phyloP scores from a whole-genome alignment of 2,113 vertebrate species.

The Pelvicachromis taeniatus region DNA sequence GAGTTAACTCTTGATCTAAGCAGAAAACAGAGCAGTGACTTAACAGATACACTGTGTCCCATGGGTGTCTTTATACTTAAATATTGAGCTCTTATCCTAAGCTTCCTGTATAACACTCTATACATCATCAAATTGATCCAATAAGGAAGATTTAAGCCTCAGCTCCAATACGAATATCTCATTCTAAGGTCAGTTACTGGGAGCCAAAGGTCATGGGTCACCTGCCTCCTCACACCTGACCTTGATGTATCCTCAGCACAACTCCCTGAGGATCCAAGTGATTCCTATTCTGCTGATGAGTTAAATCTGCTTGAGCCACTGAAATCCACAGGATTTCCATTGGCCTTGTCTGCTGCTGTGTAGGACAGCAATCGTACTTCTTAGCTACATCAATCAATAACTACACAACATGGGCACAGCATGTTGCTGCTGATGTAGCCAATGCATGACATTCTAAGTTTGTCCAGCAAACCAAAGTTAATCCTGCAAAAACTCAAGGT shows the following conservation, averaged over 20 bases:
- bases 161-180: constrained; percentile 45
- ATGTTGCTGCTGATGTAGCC: constrained; percentile 42
- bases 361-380: constrained; percentile 43
- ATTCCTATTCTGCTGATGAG: constrained; percentile 64
- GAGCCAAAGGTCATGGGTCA: constrained; percentile 54
- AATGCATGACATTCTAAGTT: constrained; percentile 34
- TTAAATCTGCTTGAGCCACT: constrained; percentile 65
- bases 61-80: constrained; percentile 36
- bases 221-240: constrained; percentile 54
- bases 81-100: constrained; percentile 57
- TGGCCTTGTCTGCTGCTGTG: constrained; percentile 47
- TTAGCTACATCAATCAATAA: constrained; percentile 63
- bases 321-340: constrained; percentile 63
- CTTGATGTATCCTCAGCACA: constrained; percentile 56
- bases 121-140: constrained; percentile 69
- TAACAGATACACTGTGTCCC: constrained; percentile 15
- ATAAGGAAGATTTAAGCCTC: constrained; percentile 45
- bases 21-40: constrained; percentile 29
- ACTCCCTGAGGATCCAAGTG: constrained; percentile 7
- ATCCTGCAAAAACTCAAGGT: constrained; percentile 14
- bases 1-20: background rate
- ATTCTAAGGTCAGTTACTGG: constrained; percentile 52
- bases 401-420: constrained; percentile 29
- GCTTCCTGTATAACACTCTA: constrained; percentile 39
- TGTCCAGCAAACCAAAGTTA: constrained; percentile 39